A percentile compares a stretch with the other conserved stretches of the same genome.
These are phyloP conservation scores for Scotopteryx bipunctaria DNA, from an alignment of 2,888 invertebrate genomes.

Conservation along the genomic window DNA sequence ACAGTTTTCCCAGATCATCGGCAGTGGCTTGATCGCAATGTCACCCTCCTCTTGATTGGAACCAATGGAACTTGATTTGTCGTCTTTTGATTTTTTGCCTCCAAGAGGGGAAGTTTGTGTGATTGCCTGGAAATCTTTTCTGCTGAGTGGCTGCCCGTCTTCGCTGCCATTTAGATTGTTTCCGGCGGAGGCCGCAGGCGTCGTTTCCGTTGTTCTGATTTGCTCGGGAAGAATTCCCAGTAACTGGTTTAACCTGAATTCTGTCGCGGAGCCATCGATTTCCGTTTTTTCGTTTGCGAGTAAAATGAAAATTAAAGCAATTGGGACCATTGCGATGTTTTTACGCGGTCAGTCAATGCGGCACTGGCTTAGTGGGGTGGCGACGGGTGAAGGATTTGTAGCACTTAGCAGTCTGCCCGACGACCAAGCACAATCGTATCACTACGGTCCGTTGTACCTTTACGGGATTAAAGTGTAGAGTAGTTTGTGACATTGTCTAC, in stretches of 20 bases:
- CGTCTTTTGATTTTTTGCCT: constrained; percentile 56
- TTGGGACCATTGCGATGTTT: constrained; percentile 57
- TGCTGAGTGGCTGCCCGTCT: constrained; percentile 39
- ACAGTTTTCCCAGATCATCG: constrained; percentile 70
- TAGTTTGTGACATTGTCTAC: constrained; percentile 26
- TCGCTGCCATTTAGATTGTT: constrained; percentile 70
- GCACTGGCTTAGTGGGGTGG: constrained; percentile 50
- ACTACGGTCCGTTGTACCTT: constrained; percentile 59
- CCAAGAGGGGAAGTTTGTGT: constrained; percentile 58
- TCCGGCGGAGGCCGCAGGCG: constrained; percentile 66
- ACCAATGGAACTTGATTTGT: constrained; percentile 44
- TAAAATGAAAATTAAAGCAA: constrained; percentile 53
- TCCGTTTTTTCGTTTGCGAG: constrained; percentile 38
- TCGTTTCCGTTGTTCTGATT: constrained; percentile 68
- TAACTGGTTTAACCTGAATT: constrained; percentile 37
- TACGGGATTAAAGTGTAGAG: constrained; percentile 68
- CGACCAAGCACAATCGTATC: constrained; percentile 72
- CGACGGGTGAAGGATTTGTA: constrained; percentile 74
- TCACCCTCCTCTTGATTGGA: constrained; percentile 42
- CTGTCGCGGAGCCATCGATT: constrained; percentile 21
- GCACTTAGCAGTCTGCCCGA: constrained; percentile 80
- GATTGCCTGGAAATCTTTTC: constrained; percentile 72
- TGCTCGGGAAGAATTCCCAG: constrained; percentile 37
- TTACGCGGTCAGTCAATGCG: constrained; percentile 39
- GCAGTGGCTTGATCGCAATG: constrained; percentile 44